phyloP scores from a whole-genome alignment of 2,888 invertebrate species.

The Anthrax anthrax region DNA sequence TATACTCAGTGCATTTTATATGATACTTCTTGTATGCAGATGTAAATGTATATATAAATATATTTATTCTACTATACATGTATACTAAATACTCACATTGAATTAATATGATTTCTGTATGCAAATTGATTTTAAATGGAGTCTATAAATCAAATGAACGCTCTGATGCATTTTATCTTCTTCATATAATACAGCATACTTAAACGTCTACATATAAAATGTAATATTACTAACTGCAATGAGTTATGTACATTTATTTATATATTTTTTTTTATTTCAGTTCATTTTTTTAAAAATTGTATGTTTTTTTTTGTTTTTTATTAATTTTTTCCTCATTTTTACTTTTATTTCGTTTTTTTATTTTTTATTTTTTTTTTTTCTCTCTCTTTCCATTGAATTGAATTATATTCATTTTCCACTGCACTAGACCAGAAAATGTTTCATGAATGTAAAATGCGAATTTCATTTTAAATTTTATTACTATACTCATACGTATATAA shows the following conservation, averaged over 20 bases:
- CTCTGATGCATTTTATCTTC: background rate
- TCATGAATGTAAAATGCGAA: background rate
- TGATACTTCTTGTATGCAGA: too few species aligned
- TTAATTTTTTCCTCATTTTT: background rate
- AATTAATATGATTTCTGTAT: background rate
- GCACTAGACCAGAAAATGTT: background rate
- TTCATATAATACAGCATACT: too few species aligned
- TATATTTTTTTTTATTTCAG: too few species aligned
- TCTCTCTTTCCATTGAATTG: background rate
- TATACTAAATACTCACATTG: background rate
- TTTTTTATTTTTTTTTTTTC: background rate
- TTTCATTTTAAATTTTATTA: background rate
- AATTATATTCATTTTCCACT: background rate
- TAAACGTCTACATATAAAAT: too few species aligned
- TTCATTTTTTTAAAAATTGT: too few species aligned
- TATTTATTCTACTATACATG: background rate
- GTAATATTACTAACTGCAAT: too few species aligned
- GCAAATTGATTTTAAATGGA: background rate
- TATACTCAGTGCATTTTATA: too few species aligned
- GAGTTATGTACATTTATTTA: too few species aligned
- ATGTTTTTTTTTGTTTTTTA: too few species aligned
- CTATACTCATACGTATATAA: too few species aligned
- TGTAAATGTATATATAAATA: too few species aligned
- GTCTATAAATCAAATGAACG: background rate
- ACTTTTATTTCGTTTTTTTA: background rate